Conservation (phyloP, 2,888 invertebrate species). For the Liodrosophila aerea region DNA sequence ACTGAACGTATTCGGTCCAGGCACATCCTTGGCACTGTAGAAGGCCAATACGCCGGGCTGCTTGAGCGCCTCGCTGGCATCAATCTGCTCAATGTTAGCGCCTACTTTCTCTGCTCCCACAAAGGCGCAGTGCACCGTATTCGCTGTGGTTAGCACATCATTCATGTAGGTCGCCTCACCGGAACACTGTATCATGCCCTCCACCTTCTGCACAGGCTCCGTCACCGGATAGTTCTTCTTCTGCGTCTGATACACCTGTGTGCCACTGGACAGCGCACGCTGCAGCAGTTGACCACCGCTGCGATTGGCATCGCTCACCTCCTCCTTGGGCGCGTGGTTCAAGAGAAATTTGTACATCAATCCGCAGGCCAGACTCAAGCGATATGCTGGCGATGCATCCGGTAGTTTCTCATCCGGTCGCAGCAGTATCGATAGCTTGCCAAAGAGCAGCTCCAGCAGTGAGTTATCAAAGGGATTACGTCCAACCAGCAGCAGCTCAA, state of each 20-base stretch:
- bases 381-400: conserved; percentile 87
- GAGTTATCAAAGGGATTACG: conserved; percentile 82
- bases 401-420: conserved; percentile 86
- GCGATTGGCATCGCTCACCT: conserved; percentile 43
- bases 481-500: conserved; percentile 84
- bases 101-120: conserved; percentile 85
- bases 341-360: conserved; percentile 90
- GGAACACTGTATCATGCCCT: conserved; percentile 86
- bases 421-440: conserved; percentile 85
- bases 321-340: conserved; percentile 84
- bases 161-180: conserved; percentile 91
- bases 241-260: conserved; percentile 88
- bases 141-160: conserved; percentile 88
- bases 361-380: conserved; percentile 87
- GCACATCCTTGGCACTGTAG: conserved; percentile 87
- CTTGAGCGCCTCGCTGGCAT: conserved; percentile 84
- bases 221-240: conserved; percentile 88
- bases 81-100: conserved; percentile 77
- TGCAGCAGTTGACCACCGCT: conserved; percentile 83
- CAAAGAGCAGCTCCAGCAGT: conserved; percentile 82
- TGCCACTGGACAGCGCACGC: conserved; percentile 86
- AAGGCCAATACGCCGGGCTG: conserved; percentile 86
- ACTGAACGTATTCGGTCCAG: conserved; percentile 80
- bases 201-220: conserved; percentile 89
- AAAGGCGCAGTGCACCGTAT: conserved; percentile 84